Conservation (phyloP, 2,113 vertebrate genomes). For the Coptodon bakossiorum region DNA sequence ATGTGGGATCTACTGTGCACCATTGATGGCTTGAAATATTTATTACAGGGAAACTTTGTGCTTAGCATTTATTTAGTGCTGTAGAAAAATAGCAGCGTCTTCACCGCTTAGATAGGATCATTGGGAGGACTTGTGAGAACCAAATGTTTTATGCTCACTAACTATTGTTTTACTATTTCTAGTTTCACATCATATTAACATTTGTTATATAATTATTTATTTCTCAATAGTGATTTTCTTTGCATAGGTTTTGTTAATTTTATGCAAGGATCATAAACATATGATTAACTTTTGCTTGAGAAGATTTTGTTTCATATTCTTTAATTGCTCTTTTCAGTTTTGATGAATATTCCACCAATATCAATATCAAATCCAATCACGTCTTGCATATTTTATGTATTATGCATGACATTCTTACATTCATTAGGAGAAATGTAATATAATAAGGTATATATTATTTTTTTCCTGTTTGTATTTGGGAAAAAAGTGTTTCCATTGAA, state of each 20-base stretch:
- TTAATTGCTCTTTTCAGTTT: neutral
- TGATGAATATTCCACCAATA: neutral
- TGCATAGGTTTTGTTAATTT: neutral
- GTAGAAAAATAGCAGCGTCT: neutral
- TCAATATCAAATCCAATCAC: neutral
- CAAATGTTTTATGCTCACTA: slow-evolving; percentile 2
- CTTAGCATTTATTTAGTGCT: slow-evolving; percentile 5
- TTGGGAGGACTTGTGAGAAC: neutral
- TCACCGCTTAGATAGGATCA: neutral
- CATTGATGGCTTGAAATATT: slow-evolving; percentile 18
- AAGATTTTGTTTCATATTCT: neutral
- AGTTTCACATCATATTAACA: neutral
- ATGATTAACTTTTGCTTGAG: neutral
- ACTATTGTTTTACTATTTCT: neutral
- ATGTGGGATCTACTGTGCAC: neutral
- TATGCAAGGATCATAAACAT: no score
- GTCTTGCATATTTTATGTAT: neutral
- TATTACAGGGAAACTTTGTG: neutral
- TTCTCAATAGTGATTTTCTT: neutral
- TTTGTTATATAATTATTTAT: neutral
- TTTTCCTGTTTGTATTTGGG: neutral
- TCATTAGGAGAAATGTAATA: neutral
- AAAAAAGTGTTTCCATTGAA: neutral
- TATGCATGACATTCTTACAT: neutral
- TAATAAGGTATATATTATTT: neutral